Conservation (phyloP, 2,888 invertebrate species). For the Gastracanthus pulcherrimus region DNA sequence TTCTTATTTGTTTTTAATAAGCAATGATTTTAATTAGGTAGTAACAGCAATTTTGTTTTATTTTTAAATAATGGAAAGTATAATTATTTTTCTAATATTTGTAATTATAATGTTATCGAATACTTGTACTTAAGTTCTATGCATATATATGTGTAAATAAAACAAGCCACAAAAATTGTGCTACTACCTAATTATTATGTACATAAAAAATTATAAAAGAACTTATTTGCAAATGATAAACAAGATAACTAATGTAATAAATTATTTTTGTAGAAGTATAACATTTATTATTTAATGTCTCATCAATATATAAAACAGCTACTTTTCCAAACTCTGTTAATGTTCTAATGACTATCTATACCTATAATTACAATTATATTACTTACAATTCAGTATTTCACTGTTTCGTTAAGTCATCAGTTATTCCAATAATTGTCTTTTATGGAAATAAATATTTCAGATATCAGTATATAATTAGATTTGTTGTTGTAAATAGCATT, state of each 20-base stretch:
- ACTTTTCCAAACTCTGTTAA: slow-evolving; percentile 46
- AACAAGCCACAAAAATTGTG: slow-evolving; percentile 3
- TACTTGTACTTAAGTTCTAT: not conserved
- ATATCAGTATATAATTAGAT: slow-evolving; percentile 33
- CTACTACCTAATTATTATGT: slow-evolving; percentile 18
- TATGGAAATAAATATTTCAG: slow-evolving; percentile 52
- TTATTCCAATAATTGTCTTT: slow-evolving; percentile 37
- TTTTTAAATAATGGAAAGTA: not conserved
- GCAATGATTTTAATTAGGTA: slow-evolving; percentile 9
- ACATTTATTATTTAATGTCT: slow-evolving; percentile 55
- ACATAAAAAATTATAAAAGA: slow-evolving; percentile 47
- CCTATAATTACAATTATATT: slow-evolving; percentile 44
- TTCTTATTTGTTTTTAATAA: not conserved
- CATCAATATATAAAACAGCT: slow-evolving; percentile 56
- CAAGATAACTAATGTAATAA: slow-evolving; percentile 47
- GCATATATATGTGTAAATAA: not conserved
- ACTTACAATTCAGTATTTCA: slow-evolving; percentile 42
- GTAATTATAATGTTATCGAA: not conserved
- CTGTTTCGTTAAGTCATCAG: slow-evolving; percentile 48
- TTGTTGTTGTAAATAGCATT: slow-evolving; percentile 19
- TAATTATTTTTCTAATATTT: not conserved
- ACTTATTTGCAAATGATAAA: slow-evolving; percentile 37
- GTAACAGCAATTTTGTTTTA: slow-evolving; percentile 1
- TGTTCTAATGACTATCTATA: slow-evolving; percentile 51
- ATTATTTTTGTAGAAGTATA: slow-evolving; percentile 44